Evolutionary conservation across 2,797 vertebrate species (phyloP), one percentile per base, ranked within the genome.

Genomic region (Nothura maculosa): DNA sequence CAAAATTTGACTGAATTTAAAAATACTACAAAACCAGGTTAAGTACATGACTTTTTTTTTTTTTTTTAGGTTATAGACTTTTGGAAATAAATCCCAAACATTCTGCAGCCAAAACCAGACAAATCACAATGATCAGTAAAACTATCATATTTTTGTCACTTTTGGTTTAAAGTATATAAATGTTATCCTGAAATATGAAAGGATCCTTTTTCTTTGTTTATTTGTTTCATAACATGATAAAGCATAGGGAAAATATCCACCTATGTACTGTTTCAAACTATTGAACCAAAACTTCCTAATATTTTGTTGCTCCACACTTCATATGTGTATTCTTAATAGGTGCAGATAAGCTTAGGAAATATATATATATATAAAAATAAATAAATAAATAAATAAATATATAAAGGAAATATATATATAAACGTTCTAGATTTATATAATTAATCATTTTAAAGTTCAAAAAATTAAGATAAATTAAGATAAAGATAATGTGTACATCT

Each of bases 1-100:
- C 43, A 8, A 83, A 57, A 85, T 77, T 84, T 92, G 24, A 93
- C 96, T 92, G 54, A 27, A 52, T 87, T 95, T 81, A 89, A 38
- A 58, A 81, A 27, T n/a, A 86, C 48, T 68, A 14, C 14, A 87
- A 63, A 92, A 38, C 36, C 16, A 69, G 64, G 22, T 47, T 86
- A 77, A 86, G 22, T 64, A 84, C 50, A 55, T 76, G 34, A 87
- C 27, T 57, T 73, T 10, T 15, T 47, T 10, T 66, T 73, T 62
- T 40, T 36, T 6, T 32, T 74, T 61, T 87, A 93, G 42, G 50
- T 70, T 69, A n/a, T 30, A 54, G 24, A 60, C 2, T 14, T 52
- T 42, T 34, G 69, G 40, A 92, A 58, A 69, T 43, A 87, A 38
- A 77, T 38, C 60, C 75, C 6, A 66, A 84, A 60, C 4, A 74